Evolutionary conservation across 2,797 vertebrate species (phyloP).

Genomic region (Toxotes lorentzi): DNA sequence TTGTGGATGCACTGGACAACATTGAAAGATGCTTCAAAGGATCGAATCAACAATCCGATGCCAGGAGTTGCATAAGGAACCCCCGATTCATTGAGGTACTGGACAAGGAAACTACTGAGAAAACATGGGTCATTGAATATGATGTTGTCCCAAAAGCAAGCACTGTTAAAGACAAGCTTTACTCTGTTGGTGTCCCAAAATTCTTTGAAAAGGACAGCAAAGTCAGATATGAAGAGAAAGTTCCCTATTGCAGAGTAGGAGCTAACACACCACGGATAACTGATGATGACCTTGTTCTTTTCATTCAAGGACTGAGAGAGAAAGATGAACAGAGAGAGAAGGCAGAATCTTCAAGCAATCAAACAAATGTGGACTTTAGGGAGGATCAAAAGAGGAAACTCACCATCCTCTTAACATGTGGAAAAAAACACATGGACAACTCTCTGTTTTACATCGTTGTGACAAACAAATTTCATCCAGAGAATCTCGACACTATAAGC

Average conservation of each 20-base stretch:
- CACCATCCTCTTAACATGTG: slow-evolving; percentile 67
- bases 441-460: slow-evolving; percentile 81
- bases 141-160: slow-evolving; percentile 75
- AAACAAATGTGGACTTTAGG: not conserved
- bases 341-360: slow-evolving; percentile 65
- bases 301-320: slow-evolving; percentile 69
- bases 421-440: slow-evolving; percentile 75
- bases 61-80: slow-evolving; percentile 76
- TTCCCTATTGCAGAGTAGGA: slow-evolving; percentile 71
- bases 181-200: slow-evolving; percentile 74
- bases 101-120: slow-evolving; percentile 62
- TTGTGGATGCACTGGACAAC: slow-evolving; percentile 70
- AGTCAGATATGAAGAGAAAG: slow-evolving; percentile 54
- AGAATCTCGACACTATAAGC: slow-evolving; percentile 60
- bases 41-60: slow-evolving; percentile 41
- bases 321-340: slow-evolving; percentile 75
- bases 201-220: slow-evolving; percentile 62
- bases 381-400: slow-evolving; percentile 63
- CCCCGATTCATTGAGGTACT: slow-evolving; percentile 82
- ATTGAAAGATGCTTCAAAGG: slow-evolving; percentile 76
- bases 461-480: slow-evolving; percentile 73
- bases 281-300: slow-evolving; percentile 38
- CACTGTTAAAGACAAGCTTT: slow-evolving; percentile 68
- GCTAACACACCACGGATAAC: slow-evolving; percentile 71
- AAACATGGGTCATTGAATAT: slow-evolving; percentile 83